These are phyloP conservation scores for Catagonus wagneri DNA, from an alignment of 2,113 vertebrate species.

Conservation along the genomic window DNA sequence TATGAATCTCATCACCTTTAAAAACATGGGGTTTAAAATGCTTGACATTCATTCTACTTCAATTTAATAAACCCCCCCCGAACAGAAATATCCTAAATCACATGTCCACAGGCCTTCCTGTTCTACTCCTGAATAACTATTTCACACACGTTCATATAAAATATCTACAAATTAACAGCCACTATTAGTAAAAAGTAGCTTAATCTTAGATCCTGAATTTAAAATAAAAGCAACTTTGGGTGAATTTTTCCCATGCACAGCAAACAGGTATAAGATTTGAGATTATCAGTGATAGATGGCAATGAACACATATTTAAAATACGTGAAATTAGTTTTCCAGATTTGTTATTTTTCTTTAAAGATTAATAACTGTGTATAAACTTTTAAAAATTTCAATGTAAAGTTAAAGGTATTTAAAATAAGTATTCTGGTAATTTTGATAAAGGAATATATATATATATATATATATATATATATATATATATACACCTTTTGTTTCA, in stretches of 20 bases:
- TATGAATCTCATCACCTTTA: neutral
- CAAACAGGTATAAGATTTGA: neutral
- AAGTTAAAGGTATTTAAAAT: neutral
- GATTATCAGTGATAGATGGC: neutral
- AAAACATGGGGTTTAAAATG: rapidly evolving
- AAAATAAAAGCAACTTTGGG: neutral
- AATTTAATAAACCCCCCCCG: neutral
- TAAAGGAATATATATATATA: neutral
- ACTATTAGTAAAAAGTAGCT: neutral
- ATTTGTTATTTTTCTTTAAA: neutral
- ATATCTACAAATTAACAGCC: neutral
- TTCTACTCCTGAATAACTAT: neutral
- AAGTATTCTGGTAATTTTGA: neutral
- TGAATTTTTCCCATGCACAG: neutral
- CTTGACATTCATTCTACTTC: neutral
- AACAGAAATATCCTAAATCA: neutral
- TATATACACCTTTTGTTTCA: neutral
- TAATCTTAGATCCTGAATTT: neutral
- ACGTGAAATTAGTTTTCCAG: neutral
- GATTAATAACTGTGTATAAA: neutral
- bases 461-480: neutral
- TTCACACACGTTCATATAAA: neutral
- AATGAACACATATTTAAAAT: neutral
- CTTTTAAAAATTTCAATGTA: neutral
- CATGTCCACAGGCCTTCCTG: rapidly evolving